Percentiles rank a stretch among this genome's conserved stretches.
phyloP scores from a whole-genome alignment of 1,140 invertebrate species.

The Akabosia matsudoensis region DNA sequence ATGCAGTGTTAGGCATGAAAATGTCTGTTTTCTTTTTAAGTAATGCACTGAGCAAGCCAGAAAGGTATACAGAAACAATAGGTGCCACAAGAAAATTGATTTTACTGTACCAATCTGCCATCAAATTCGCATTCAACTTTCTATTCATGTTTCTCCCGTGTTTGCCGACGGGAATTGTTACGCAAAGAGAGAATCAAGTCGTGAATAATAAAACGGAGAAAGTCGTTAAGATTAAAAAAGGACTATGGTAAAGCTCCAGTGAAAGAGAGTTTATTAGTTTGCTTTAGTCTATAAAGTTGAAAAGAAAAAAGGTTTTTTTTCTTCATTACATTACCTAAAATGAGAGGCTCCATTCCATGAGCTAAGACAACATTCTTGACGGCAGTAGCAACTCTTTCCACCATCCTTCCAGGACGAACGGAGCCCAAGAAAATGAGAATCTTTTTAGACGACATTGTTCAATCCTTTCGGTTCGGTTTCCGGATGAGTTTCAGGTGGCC shows the following conservation, averaged over 20 bases:
- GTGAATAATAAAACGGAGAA: too few relatives aligned
- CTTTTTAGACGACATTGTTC: slow-evolving; percentile 26
- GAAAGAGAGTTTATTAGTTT: too few relatives aligned
- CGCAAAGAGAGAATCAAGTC: too few relatives aligned
- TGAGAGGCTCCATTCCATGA: slow-evolving; percentile 33
- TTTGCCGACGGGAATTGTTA: too few relatives aligned
- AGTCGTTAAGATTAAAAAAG: not conserved
- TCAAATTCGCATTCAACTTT: not conserved
- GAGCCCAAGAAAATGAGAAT: slow-evolving; percentile 40
- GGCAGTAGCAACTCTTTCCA: slow-evolving; percentile 32
- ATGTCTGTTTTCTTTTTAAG: too few relatives aligned
- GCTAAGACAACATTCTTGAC: slow-evolving; percentile 28
- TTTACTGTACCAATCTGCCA: too few relatives aligned
- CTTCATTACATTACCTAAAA: slow-evolving; percentile 35
- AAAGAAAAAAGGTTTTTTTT: not conserved
- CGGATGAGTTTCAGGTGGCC: too few relatives aligned
- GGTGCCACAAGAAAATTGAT: too few relatives aligned
- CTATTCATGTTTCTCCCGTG: not conserved
- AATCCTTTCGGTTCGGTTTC: not conserved
- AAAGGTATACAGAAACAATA: too few relatives aligned
- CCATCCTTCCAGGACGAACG: slow-evolving; percentile 36
- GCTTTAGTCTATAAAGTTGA: not conserved
- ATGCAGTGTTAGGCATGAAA: too few relatives aligned
- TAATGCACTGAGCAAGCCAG: too few relatives aligned
- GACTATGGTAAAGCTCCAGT: too few relatives aligned